phyloP scores from a whole-genome alignment of 2,888 invertebrate genomes.

The Calliscelio sp. region DNA sequence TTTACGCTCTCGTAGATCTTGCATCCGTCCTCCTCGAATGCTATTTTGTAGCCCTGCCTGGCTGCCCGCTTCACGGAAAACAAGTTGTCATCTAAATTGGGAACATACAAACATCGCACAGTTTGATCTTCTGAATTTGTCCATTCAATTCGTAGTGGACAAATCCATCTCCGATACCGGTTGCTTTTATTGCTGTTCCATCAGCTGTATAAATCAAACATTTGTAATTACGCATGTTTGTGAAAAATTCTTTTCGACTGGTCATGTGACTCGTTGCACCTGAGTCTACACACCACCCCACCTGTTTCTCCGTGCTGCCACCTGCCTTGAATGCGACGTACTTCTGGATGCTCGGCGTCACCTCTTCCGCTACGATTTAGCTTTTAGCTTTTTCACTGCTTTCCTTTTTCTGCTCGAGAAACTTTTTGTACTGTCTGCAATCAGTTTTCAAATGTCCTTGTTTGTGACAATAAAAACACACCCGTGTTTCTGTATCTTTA shows the following conservation, averaged over 20 bases:
- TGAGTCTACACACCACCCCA: slow-evolving; percentile 50
- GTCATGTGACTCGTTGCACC: slow-evolving; percentile 60
- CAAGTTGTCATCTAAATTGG: slow-evolving; percentile 66
- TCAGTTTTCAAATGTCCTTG: slow-evolving; percentile 32
- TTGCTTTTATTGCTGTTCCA: slow-evolving; percentile 26
- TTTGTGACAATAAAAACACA: slow-evolving; percentile 52
- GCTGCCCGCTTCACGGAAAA: slow-evolving; percentile 71
- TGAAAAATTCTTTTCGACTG: too few relatives aligned
- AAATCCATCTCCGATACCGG: slow-evolving; percentile 43
- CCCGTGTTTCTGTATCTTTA: slow-evolving; percentile 18
- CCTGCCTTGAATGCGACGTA: slow-evolving; percentile 5
- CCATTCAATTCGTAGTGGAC: too few relatives aligned
- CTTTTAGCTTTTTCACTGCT: not conserved
- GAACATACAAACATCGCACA: slow-evolving; percentile 73
- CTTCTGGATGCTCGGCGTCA: not conserved
- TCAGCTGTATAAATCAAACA: slow-evolving; percentile 27
- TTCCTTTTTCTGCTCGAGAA: not conserved
- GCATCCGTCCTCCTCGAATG: slow-evolving; percentile 61
- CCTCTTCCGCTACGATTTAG: not conserved
- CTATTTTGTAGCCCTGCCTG: slow-evolving; percentile 49
- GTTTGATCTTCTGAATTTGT: too few relatives aligned
- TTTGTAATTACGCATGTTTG: not conserved
- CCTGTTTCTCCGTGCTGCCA: too few relatives aligned
- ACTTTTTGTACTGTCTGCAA: slow-evolving; percentile 20
- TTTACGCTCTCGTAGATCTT: slow-evolving; percentile 38